Evolutionary conservation across 2,113 vertebrate species (phyloP), one percentile per base, ranked within the genome.

Genomic region (Dendrocopos noguchii): DNA sequence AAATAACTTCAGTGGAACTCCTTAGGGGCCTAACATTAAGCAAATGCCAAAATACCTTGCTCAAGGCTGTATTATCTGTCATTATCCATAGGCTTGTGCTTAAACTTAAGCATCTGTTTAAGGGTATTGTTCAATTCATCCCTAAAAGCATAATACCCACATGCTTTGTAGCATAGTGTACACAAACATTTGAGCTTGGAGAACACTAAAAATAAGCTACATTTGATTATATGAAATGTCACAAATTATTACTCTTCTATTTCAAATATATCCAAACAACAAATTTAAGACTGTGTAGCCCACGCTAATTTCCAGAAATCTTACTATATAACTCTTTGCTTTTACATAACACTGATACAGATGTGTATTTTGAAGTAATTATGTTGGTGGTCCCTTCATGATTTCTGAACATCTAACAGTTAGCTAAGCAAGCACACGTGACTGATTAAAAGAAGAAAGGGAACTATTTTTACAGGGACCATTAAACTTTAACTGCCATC

Each of bases 401-500:
- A 95, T 94, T 96, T 97, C 96, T 91, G 93, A 98, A 97, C 95
- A 95, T 97, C 96, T 95, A 97, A 97, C 97, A 96, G 96, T 96
- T 97, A 96, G 97, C 97, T 97, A 97, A 98, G 96, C 96, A 97
- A 98, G 97, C 96, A 97, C 98, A 98, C 94, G 90, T 98, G 97
- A 98, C 97, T 97, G 97, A 97, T 98, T 98, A 98, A 97, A 98
- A 98, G 98, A 98, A 98, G 96, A 98, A 98, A 98, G 97, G 82
- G 96, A 97, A 97, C 97, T 97, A 95, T 97, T 98, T 98, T 98
- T 98, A 98, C 96, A 97, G 95, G 95, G 96, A 83, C 95, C 96
- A 97, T 98, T 98, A 98, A 98, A 98, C 92, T 98, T 98, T 98
- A 98, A 98, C 97, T 97, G 94, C 98, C 98, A 98, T 98, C 98